Evolutionary conservation across 2,113 vertebrate species (phyloP).

Genomic region (Percopsis transmontana): DNA sequence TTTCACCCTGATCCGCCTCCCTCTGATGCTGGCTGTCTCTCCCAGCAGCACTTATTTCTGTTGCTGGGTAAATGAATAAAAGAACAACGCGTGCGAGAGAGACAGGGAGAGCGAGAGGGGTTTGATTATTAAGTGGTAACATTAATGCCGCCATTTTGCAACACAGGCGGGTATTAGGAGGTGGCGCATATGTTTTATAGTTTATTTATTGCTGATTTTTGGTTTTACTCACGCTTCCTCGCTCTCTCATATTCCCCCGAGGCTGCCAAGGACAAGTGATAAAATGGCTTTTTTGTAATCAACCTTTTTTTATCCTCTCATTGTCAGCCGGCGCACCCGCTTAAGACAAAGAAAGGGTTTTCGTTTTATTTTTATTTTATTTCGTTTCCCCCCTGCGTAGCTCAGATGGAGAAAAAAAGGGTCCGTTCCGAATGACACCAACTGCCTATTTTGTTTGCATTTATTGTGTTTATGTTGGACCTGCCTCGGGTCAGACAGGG

Average conservation of each 20-base stretch:
- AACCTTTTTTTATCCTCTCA: constrained; percentile 34
- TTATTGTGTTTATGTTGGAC: constrained; percentile 52
- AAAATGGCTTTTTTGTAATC: constrained; percentile 35
- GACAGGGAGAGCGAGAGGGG: constrained; percentile 20
- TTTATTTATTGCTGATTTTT: constrained; percentile 12
- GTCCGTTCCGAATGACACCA: background rate
- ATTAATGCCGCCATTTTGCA: constrained; percentile 31
- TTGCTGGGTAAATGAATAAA: constrained; percentile 52
- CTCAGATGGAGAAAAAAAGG: constrained; percentile 22
- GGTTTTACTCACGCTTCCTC: background rate
- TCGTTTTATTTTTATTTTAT: background rate
- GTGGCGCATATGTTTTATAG: constrained; percentile 15
- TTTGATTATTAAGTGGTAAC: constrained; percentile 42
- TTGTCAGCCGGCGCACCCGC: constrained; percentile 38
- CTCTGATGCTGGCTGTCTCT: constrained; percentile 11
- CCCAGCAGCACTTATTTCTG: constrained; percentile 40
- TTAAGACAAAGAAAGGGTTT: constrained; percentile 18
- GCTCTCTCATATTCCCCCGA: constrained; percentile 35
- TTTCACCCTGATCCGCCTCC: constrained; percentile 11
- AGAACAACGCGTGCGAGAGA: constrained; percentile 1
- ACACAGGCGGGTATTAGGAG: constrained; percentile 20
- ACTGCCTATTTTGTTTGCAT: constrained; percentile 26
- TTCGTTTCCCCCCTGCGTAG: constrained; percentile 21
- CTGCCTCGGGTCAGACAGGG: constrained; percentile 29
- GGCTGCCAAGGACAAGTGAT: constrained; percentile 38